phyloP scores from a whole-genome alignment of 2,888 invertebrate genomes.

The Phymatocera aterrima region DNA sequence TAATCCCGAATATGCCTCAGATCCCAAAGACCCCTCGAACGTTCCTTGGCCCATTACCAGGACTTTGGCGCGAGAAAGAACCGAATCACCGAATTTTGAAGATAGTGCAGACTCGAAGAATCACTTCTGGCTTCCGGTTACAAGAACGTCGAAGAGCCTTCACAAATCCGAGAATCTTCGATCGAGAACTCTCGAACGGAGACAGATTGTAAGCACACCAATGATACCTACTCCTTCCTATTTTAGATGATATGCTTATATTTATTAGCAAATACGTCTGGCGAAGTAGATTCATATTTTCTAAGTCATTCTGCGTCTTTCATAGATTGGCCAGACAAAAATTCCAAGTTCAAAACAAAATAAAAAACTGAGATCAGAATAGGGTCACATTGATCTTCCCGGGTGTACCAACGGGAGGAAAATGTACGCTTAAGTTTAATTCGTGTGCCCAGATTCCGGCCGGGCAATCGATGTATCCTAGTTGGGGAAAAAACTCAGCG shows the following conservation, averaged over 20 bases:
- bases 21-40: background rate
- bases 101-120: background rate
- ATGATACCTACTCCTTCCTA: background rate
- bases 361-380: background rate
- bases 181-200: background rate
- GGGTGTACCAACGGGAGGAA: background rate
- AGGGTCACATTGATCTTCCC: background rate
- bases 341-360: background rate
- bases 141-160: background rate
- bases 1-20: background rate
- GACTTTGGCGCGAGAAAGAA: background rate
- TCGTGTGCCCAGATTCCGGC: background rate
- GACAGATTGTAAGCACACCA: background rate
- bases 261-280: background rate
- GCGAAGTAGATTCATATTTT: background rate
- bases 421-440: background rate
- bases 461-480: background rate
- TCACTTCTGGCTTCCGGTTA: background rate
- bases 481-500: background rate
- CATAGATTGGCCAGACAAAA: background rate
- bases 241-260: background rate
- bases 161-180: background rate
- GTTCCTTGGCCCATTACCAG: slow-evolving; percentile 11
- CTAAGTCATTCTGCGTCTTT: no score
- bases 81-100: background rate